Conservation (phyloP, 2,797 vertebrate species). For the Lepilemur septentrionalis region DNA sequence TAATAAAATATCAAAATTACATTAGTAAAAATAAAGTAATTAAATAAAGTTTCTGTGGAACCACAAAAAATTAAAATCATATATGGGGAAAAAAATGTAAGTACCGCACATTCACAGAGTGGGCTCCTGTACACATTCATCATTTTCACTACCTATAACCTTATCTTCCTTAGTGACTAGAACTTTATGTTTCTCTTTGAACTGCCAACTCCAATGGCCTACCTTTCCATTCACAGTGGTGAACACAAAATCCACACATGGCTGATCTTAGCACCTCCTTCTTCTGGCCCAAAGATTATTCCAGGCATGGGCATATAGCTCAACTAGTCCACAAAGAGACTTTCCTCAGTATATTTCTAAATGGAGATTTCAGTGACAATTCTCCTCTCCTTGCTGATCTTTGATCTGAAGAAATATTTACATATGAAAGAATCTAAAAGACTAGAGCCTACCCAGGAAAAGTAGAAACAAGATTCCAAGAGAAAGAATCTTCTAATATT, state of each 20-base stretch:
- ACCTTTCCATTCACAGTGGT: not conserved
- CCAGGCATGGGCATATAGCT: not conserved
- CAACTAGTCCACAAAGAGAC: not conserved
- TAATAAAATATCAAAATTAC: not conserved
- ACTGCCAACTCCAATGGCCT: not conserved
- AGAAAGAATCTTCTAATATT: not conserved
- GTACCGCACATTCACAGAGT: not conserved
- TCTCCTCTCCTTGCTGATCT: not conserved
- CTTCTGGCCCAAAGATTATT: not conserved
- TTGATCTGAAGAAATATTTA: not conserved
- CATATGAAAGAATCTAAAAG: not conserved
- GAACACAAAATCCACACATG: not conserved
- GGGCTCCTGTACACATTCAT: not conserved
- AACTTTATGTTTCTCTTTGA: not conserved
- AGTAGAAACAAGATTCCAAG: not conserved
- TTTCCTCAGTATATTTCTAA: not conserved
- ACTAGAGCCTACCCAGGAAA: not conserved
- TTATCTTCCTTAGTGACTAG: not conserved
- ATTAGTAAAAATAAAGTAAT: not conserved
- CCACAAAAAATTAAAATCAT: not conserved
- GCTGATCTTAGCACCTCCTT: not conserved
- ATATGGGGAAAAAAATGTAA: not conserved
- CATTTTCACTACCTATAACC: not conserved
- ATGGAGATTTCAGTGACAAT: not conserved
- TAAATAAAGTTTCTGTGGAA: not conserved